Conservation (phyloP, 2,113 vertebrate species). For the Pampusana beccarii region DNA sequence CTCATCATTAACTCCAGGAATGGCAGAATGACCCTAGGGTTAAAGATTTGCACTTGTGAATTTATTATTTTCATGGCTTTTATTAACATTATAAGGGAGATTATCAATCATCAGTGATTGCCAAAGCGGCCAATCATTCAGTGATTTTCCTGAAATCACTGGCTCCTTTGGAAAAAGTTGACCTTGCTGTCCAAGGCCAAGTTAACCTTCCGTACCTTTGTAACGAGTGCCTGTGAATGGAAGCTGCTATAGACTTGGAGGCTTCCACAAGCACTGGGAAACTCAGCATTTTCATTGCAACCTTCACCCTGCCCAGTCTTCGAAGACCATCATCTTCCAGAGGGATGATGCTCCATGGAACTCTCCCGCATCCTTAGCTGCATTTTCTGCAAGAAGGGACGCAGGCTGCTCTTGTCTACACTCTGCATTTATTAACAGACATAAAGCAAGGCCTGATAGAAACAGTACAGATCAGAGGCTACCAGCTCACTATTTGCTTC, state of each 20-base stretch:
- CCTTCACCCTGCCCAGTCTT: background rate
- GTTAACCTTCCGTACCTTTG: background rate
- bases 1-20: background rate
- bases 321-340: background rate
- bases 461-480: background rate
- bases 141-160: conserved; percentile 27
- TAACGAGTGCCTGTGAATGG: background rate
- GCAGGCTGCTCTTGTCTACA: background rate
- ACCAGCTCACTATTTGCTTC: background rate
- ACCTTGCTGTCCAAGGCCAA: conserved; percentile 8
- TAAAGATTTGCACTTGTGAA: conserved; percentile 64
- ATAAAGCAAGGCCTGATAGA: background rate
- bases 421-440: background rate
- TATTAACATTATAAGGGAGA: background rate
- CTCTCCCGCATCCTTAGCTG: background rate
- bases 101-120: background rate
- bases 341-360: background rate
- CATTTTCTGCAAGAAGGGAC: background rate
- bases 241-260: background rate
- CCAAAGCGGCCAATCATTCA: conserved; percentile 32
- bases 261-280: background rate
- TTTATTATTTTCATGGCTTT: conserved; percentile 58
- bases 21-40: conserved; percentile 6
- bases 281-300: background rate
- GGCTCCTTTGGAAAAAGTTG: conserved; percentile 28